These are phyloP conservation scores for Drosophila borealis DNA, from an alignment of 2,888 invertebrate genomes.

Conservation along the genomic window DNA sequence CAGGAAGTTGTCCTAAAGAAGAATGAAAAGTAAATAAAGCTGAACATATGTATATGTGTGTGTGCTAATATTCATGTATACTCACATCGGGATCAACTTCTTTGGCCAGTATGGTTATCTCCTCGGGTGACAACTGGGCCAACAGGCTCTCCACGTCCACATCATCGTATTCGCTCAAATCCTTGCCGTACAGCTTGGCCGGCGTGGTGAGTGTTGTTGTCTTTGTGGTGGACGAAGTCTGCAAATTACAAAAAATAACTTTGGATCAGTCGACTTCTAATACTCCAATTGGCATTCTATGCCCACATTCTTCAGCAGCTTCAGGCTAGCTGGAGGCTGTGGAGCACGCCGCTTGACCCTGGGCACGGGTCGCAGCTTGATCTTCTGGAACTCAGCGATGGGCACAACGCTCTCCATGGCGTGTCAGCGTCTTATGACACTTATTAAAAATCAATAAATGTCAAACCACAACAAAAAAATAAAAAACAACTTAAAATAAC, in stretches of 20 bases:
- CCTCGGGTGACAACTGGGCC: slow-evolving; percentile 96
- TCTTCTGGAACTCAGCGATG: slow-evolving; percentile 80
- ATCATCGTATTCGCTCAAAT: slow-evolving; percentile 95
- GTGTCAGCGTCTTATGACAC: slow-evolving; percentile 22
- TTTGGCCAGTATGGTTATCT: slow-evolving; percentile 98
- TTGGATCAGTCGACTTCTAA: not conserved
- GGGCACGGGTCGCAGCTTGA: slow-evolving; percentile 79
- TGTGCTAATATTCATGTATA: slow-evolving; percentile 64
- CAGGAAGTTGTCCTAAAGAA: slow-evolving; percentile 94
- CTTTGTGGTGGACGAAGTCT: slow-evolving; percentile 95
- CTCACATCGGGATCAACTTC: slow-evolving; percentile 99
- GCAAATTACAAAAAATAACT: slow-evolving; percentile 78
- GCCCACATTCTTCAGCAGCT: slow-evolving; percentile 65
- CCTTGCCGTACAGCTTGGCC: slow-evolving; percentile 95
- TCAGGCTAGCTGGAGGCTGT: slow-evolving; percentile 69
- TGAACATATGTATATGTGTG: no score
- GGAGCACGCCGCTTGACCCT: slow-evolving; percentile 79
- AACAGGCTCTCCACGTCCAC: slow-evolving; percentile 98
- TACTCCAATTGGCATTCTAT: slow-evolving; percentile 3
- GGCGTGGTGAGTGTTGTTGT: slow-evolving; percentile 96
- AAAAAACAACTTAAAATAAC: slow-evolving; percentile 40
- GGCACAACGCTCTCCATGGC: slow-evolving; percentile 60
- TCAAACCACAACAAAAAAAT: slow-evolving; percentile 20
- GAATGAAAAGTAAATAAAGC: not conserved
- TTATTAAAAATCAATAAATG: slow-evolving; percentile 60